phyloP scores from a whole-genome alignment of 64 coral and sea anemone genomes.

The Pocillopora damicornis region DNA sequence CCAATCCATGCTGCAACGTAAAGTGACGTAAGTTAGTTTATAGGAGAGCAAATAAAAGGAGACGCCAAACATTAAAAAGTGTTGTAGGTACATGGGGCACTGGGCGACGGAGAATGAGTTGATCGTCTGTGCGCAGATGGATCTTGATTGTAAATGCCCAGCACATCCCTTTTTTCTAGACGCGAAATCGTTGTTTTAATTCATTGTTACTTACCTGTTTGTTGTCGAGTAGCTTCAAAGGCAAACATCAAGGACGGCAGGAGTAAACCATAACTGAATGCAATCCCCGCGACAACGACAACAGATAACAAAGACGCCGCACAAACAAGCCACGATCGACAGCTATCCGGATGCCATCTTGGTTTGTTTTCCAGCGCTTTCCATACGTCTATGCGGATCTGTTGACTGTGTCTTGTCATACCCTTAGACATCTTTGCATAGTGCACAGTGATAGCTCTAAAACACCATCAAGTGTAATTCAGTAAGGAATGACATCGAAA shows the following conservation, averaged over 20 bases:
- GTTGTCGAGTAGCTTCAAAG: slow-evolving; percentile 26
- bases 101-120: too few relatives aligned
- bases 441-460: too few relatives aligned
- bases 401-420: background rate
- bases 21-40: background rate
- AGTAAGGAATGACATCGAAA: too few relatives aligned
- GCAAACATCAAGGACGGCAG: slow-evolving; percentile 13
- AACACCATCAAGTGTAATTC: too few relatives aligned
- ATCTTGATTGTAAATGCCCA: too few relatives aligned
- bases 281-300: background rate
- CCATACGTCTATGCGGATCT: too few relatives aligned
- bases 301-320: background rate
- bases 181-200: too few relatives aligned
- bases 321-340: slow-evolving; percentile 26
- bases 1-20: slow-evolving; percentile 43
- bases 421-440: background rate
- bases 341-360: background rate
- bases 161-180: too few relatives aligned
- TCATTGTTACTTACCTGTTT: slow-evolving; percentile 9
- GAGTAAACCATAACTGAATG: slow-evolving; percentile 17
- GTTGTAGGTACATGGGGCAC: too few relatives aligned
- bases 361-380: background rate
- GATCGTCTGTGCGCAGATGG: too few relatives aligned
- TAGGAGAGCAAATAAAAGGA: too few relatives aligned
- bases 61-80: too few relatives aligned